Evolutionary conservation across 2,888 invertebrate genomes (phyloP), one percentile per base, ranked within the genome.

Genomic region (Lasioglossum morio): DNA sequence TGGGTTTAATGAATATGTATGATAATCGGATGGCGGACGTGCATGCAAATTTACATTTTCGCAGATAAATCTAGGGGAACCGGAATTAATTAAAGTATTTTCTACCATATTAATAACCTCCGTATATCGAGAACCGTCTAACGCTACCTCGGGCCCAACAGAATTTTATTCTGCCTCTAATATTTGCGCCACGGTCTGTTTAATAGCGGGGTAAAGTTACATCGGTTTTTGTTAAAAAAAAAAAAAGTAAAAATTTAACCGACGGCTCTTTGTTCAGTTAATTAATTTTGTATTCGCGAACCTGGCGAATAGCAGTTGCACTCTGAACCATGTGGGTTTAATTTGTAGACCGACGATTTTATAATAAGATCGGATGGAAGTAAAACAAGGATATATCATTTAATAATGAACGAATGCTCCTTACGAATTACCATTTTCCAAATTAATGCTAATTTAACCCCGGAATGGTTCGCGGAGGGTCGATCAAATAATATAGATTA

Each of bases 61-160:
- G 2, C 16, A 30, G 63, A 63, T 19, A 30, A 27, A 63, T 30
- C 34, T 63, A 30, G 27, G 8, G 63, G 16, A 63, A 57, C 12
- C 57, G n/a, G 57, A 57, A 57, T 57, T 57, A 57, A 57, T 57
- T 57, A n/a, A 57, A n/a, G 12, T 57, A 57, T 57, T 57, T 57
- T 57, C n/a, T 12, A 57, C 57, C 57, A 4, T n/a, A 57, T 57
- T n/a, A n/a, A 57, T 57, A 57, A 57, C 57, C n/a, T n/a, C 10
- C 12, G 57, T 12, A 57, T n/a, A 57, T 57, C 57, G 57, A 2
- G n/a, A 57, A 57, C 57, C n/a, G 48, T 23, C 48, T 53, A 53
- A 53, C 8, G 23, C n/a, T 57, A n/a, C 23, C 57, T 3, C 53
- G 53, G n/a, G 10, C 1, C 53, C 8, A 53, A 57, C 57, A 57